Evolutionary conservation across 2,888 invertebrate genomes (phyloP).

Genomic region (Torymus auratus): DNA sequence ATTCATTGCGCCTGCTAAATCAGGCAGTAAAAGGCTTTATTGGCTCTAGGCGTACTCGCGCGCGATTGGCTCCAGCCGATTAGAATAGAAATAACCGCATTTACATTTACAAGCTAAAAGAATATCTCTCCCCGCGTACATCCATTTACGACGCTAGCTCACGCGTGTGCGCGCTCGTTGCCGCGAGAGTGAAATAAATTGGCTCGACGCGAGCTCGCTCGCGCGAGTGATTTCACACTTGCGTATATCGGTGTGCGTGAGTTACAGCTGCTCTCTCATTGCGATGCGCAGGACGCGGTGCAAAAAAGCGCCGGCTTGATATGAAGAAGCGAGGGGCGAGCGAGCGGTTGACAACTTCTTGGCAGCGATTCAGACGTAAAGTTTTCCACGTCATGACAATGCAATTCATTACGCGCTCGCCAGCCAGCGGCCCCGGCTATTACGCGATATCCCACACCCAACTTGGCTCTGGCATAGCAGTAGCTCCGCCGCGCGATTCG

Average conservation of each 20-base stretch:
- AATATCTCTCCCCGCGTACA: background rate
- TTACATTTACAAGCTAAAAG: slow-evolving; percentile 29
- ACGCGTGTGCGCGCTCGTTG: background rate
- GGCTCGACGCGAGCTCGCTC: background rate
- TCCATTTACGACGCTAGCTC: background rate
- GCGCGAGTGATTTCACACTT: slow-evolving; percentile 30
- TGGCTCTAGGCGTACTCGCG: background rate
- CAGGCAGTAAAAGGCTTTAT: slow-evolving; percentile 40
- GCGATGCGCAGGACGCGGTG: background rate
- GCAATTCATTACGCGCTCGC: slow-evolving; percentile 38
- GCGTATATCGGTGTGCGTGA: slow-evolving; percentile 12
- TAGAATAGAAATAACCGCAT: slow-evolving; percentile 45
- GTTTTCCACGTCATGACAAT: slow-evolving; percentile 38
- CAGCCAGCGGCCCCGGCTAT: slow-evolving; percentile 7
- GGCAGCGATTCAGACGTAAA: slow-evolving; percentile 43
- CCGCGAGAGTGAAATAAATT: slow-evolving; percentile 24
- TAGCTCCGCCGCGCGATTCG: background rate
- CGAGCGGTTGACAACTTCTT: slow-evolving; percentile 29
- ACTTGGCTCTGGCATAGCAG: slow-evolving; percentile 3
- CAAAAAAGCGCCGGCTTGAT: background rate
- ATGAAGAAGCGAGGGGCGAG: background rate
- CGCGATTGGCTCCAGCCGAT: slow-evolving; percentile 16
- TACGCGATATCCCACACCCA: slow-evolving; percentile 22
- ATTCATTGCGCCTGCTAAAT: slow-evolving; percentile 45
- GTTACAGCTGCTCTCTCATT: background rate